These are phyloP conservation scores for Cecidostiba fungosa DNA, from an alignment of 2,888 invertebrate species.

Conservation along the genomic window DNA sequence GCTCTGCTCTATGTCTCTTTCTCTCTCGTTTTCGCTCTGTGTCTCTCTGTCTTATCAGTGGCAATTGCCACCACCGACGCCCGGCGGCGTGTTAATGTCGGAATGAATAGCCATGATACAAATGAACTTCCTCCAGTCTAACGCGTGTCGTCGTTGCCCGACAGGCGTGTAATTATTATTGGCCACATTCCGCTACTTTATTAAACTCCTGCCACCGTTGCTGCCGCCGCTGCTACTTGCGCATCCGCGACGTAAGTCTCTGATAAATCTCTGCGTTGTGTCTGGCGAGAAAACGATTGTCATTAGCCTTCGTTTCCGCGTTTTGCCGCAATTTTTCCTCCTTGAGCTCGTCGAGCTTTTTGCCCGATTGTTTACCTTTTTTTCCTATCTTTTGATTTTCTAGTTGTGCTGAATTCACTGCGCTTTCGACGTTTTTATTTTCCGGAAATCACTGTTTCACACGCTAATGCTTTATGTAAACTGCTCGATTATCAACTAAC, in stretches of 20 bases:
- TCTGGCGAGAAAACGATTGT: not conserved
- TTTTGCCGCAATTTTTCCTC: not conserved
- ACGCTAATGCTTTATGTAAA: not conserved
- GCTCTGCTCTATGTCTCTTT: not conserved
- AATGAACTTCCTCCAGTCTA: constrained; percentile 59
- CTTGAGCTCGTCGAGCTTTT: not conserved
- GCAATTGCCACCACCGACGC: constrained; percentile 16
- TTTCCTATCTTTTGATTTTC: not conserved
- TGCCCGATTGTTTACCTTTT: not conserved
- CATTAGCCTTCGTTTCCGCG: not conserved
- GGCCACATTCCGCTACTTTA: constrained; percentile 26
- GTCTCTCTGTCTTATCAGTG: constrained; percentile 23
- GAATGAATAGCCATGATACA: constrained; percentile 54
- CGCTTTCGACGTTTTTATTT: not conserved
- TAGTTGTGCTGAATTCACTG: not conserved
- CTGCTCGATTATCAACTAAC: not conserved
- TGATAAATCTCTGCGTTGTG: not conserved
- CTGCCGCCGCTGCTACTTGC: constrained; percentile 14
- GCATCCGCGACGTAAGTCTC: constrained; percentile 49
- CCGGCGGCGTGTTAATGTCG: constrained; percentile 63
- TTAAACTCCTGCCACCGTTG: constrained; percentile 18
- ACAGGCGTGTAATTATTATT: constrained; percentile 49
- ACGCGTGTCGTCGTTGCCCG: constrained; percentile 50
- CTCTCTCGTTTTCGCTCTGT: not conserved
- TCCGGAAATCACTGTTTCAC: not conserved